Percentiles rank a stretch among this genome's conserved stretches.
Conservation (phyloP, 1,140 invertebrate genomes). For the Drosophila nigrodunni region DNA sequence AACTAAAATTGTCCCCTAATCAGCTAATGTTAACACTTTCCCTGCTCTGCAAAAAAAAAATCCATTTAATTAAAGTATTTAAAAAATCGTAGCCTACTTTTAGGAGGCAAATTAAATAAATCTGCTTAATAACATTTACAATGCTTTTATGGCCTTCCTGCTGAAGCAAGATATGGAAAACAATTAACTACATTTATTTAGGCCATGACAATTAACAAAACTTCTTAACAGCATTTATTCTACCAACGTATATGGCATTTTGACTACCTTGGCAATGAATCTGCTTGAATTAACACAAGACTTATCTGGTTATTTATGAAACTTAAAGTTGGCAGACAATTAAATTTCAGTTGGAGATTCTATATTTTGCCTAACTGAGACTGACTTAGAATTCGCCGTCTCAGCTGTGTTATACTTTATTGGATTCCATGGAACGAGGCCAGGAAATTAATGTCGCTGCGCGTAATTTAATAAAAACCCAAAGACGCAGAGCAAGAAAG, state of each 20-base stretch:
- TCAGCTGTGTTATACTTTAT: slow-evolving; percentile 68
- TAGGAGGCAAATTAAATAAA: no score
- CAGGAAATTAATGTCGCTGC: slow-evolving; percentile 63
- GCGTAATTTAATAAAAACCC: slow-evolving; percentile 73
- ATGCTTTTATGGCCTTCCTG: no score
- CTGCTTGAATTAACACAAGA: slow-evolving; percentile 23
- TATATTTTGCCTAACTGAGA: slow-evolving; percentile 9
- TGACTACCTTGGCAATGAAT: not conserved
- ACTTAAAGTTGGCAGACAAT: slow-evolving; percentile 18
- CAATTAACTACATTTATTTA: not conserved
- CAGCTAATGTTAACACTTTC: no score
- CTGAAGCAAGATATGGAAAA: no score
- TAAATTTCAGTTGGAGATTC: slow-evolving; percentile 9
- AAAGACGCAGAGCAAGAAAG: slow-evolving; percentile 25
- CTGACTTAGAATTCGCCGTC: slow-evolving; percentile 19
- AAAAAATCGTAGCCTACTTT: no score
- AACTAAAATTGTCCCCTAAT: no score
- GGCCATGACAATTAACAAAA: not conserved
- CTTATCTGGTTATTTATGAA: slow-evolving; percentile 24
- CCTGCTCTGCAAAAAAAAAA: no score
- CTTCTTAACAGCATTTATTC: slow-evolving; percentile 4
- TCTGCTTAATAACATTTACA: no score
- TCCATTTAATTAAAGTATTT: no score
- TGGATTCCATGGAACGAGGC: slow-evolving; percentile 49
- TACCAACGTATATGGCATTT: not conserved